Conservation (phyloP, 2,888 invertebrate species). For the Cephus pygmeus region DNA sequence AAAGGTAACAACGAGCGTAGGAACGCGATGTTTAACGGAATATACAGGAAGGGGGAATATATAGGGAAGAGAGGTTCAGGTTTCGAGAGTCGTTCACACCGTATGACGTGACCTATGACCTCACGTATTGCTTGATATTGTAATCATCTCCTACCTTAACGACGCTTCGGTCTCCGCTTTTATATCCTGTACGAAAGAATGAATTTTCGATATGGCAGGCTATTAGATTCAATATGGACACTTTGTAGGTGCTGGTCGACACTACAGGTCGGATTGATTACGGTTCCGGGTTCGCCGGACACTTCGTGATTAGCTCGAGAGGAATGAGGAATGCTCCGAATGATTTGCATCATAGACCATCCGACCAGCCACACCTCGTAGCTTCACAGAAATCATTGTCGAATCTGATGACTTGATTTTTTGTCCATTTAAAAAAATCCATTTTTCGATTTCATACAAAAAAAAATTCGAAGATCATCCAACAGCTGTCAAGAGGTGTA, state of each 20-base stretch:
- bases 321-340: neutral
- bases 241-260: neutral
- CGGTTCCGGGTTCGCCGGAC: constrained; percentile 2
- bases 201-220: neutral
- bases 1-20: constrained; percentile 1
- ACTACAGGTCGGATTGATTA: neutral
- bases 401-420: neutral
- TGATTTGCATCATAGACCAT: neutral
- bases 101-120: constrained; percentile 5
- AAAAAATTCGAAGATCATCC: neutral
- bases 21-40: neutral
- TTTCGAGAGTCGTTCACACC: constrained; percentile 4
- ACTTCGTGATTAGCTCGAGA: constrained; percentile 2
- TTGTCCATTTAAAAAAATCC: too few species aligned
- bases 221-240: neutral
- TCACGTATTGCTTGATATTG: neutral
- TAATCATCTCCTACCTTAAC: neutral
- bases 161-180: neutral
- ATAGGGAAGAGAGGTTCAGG: neutral
- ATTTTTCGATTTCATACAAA: neutral
- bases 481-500: neutral
- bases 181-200: neutral
- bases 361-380: neutral
- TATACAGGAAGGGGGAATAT: neutral
- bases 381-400: neutral